phyloP scores from a whole-genome alignment of 1,140 invertebrate genomes.

The Hesperophylax magnus region DNA sequence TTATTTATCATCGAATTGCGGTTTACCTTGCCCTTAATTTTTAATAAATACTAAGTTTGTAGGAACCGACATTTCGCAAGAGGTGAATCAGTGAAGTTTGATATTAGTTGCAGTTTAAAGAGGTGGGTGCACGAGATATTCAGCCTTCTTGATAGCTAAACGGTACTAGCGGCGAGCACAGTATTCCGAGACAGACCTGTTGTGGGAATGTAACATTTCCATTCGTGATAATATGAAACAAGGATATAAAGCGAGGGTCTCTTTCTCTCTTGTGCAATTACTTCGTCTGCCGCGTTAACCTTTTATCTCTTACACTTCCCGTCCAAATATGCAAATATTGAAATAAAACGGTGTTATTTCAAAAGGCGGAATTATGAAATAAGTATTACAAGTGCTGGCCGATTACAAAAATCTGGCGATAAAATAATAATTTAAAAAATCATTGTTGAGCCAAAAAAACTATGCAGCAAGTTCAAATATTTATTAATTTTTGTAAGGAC shows the following conservation, averaged over 20 bases:
- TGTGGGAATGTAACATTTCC: constrained; percentile 25
- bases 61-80: constrained; percentile 5
- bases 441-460: not conserved
- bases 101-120: no score
- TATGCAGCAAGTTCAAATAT: no score
- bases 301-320: constrained; percentile 1
- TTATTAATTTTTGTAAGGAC: no score
- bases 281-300: constrained; percentile 12
- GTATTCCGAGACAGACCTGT: not conserved
- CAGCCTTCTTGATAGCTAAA: not conserved
- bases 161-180: not conserved
- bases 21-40: constrained; percentile 12
- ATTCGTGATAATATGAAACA: constrained; percentile 18
- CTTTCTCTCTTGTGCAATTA: constrained; percentile 16
- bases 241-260: constrained; percentile 25
- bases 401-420: constrained; percentile 12
- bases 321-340: constrained; percentile 20
- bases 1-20: not conserved
- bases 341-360: constrained; percentile 2
- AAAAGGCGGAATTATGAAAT: not conserved
- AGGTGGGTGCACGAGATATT: no score
- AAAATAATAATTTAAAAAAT: not conserved
- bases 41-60: not conserved
- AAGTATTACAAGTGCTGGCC: not conserved
- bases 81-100: not conserved